Evolutionary conservation across 2,888 invertebrate species (phyloP).

Genomic region (Malthinus seriepunctatus): DNA sequence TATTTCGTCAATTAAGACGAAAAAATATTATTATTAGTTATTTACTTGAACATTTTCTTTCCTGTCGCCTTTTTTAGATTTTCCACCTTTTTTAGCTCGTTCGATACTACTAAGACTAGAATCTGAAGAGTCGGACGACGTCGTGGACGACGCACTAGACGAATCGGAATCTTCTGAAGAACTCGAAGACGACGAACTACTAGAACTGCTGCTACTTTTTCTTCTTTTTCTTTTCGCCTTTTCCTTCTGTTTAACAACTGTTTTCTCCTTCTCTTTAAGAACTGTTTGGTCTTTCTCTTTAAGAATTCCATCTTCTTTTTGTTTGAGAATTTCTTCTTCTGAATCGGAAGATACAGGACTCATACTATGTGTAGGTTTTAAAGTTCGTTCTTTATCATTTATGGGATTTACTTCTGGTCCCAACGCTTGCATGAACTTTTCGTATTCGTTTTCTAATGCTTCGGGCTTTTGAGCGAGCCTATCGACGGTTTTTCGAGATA

Average conservation of each 20-base stretch:
- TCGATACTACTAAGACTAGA: constrained; percentile 23
- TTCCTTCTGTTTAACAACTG: constrained; percentile 7
- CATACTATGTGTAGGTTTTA: not conserved
- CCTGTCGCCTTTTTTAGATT: not conserved
- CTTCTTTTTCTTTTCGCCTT: constrained; percentile 17
- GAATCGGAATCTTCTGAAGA: constrained; percentile 33
- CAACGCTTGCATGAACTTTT: constrained; percentile 63
- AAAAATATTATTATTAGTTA: not conserved
- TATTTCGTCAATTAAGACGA: too few relatives aligned
- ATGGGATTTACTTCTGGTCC: constrained; percentile 43
- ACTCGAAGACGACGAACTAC: constrained; percentile 26
- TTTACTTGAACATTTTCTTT: not conserved
- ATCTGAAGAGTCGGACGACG: constrained; percentile 27
- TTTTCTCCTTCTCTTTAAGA: constrained; percentile 3
- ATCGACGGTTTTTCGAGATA: not conserved
- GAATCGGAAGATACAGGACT: not conserved
- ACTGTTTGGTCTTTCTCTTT: constrained; percentile 19
- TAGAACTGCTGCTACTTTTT: constrained; percentile 26
- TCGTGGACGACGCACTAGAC: constrained; percentile 27
- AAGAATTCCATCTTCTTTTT: constrained; percentile 12
- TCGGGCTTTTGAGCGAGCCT: constrained; percentile 16
- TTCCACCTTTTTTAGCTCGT: not conserved
- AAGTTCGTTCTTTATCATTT: not conserved
- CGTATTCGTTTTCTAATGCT: constrained; percentile 56
- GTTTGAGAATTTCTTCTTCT: not conserved